These are phyloP conservation scores for Lontra canadensis DNA, from an alignment of 2,113 vertebrate genomes.

Conservation along the genomic window DNA sequence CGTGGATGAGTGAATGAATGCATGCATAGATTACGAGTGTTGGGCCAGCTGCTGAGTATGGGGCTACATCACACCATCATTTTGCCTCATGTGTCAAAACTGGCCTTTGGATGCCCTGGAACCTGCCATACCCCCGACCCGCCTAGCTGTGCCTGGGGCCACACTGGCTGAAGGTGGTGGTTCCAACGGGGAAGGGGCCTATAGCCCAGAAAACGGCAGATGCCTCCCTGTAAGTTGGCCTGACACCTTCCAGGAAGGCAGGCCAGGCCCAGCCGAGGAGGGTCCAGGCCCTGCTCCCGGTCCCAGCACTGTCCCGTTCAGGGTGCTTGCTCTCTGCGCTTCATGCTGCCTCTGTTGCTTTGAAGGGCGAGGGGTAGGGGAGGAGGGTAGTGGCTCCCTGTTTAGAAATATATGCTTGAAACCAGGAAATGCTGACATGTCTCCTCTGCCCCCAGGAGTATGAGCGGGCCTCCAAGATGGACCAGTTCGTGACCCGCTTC, in stretches of 20 bases:
- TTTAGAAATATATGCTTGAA: not conserved
- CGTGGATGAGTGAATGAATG: not conserved
- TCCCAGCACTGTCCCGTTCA: not conserved
- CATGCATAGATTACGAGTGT: not conserved
- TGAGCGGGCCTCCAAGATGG: constrained; percentile 92
- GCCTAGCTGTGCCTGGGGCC: not conserved
- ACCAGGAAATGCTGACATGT: not conserved
- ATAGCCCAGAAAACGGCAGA: not conserved
- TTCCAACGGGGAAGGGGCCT: not conserved
- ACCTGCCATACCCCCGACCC: not conserved
- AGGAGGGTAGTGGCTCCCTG: not conserved
- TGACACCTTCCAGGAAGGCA: not conserved
- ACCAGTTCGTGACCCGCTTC: constrained; percentile 98
- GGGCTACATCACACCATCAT: not conserved
- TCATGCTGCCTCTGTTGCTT: not conserved
- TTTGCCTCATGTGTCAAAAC: not conserved
- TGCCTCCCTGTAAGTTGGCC: not conserved
- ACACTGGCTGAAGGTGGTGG: not conserved
- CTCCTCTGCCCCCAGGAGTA: constrained; percentile 87
- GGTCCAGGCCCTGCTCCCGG: not conserved
- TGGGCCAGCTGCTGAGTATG: not conserved
- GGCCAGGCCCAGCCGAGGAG: not conserved
- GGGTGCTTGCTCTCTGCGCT: not conserved
- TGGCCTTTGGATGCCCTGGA: not conserved
- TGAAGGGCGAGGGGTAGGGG: not conserved